Evolutionary conservation across 1,140 invertebrate genomes (phyloP).

Genomic region (Chionoecetes opilio): DNA sequence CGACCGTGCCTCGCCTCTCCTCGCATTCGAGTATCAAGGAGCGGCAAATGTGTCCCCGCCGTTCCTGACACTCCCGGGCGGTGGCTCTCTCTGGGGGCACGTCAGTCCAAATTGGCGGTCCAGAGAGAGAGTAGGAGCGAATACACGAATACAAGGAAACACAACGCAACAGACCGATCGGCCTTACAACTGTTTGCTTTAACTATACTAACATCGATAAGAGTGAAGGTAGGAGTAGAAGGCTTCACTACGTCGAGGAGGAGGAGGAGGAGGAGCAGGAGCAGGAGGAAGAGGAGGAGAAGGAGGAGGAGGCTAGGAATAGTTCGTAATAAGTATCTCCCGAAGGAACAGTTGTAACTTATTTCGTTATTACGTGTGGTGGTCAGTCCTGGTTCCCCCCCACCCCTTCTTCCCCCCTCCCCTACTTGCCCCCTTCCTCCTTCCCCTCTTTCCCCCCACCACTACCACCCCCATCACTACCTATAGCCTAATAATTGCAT

Average conservation of each 20-base stretch:
- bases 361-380: conserved; percentile 9
- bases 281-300: background rate
- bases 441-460: background rate
- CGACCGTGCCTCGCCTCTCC: background rate
- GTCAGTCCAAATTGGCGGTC: background rate
- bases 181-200: too few relatives aligned
- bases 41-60: background rate
- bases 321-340: background rate
- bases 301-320: background rate
- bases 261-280: background rate
- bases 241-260: too few relatives aligned
- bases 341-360: background rate
- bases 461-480: background rate
- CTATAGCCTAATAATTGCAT: background rate
- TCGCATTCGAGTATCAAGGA: background rate
- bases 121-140: background rate
- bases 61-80: background rate
- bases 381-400: background rate
- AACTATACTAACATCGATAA: too few relatives aligned
- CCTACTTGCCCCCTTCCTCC: background rate
- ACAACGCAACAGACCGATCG: too few relatives aligned
- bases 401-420: too few relatives aligned
- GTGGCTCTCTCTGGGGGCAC: background rate
- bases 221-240: too few relatives aligned
- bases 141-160: background rate